phyloP scores from a whole-genome alignment of 2,113 vertebrate species.

The Lethenteron reissneri region DNA sequence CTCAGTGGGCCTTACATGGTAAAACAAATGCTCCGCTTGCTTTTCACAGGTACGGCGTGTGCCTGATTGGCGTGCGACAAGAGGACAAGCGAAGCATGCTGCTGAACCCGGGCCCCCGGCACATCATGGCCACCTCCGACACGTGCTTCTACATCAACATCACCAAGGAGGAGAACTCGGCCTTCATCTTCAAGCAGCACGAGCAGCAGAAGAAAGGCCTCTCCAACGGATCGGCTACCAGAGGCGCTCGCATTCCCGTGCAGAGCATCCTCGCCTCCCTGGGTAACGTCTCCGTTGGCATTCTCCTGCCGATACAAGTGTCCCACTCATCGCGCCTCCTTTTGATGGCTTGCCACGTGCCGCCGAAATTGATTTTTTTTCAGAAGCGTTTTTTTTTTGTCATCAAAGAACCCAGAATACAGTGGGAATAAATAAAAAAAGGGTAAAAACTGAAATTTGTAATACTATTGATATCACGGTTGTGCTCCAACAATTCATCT shows the following conservation, averaged over 20 bases:
- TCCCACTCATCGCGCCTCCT: too few relatives aligned
- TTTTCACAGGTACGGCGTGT: slow-evolving; percentile 33
- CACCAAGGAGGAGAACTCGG: slow-evolving; percentile 49
- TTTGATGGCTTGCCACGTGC: too few relatives aligned
- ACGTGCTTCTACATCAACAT: slow-evolving; percentile 51
- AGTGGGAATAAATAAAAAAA: neutral
- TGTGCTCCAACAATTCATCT: too few relatives aligned
- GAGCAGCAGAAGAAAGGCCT: slow-evolving; percentile 22
- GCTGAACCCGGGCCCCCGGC: slow-evolving; percentile 38
- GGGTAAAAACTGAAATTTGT: neutral
- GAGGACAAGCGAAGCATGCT: slow-evolving; percentile 39
- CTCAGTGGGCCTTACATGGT: too few relatives aligned
- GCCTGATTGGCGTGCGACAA: slow-evolving; percentile 35
- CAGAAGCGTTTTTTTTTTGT: too few relatives aligned
- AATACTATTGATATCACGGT: too few relatives aligned
- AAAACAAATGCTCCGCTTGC: too few relatives aligned
- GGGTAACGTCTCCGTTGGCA: slow-evolving; percentile 21
- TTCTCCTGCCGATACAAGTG: too few relatives aligned
- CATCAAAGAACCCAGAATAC: too few relatives aligned
- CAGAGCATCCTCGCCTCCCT: slow-evolving; percentile 54
- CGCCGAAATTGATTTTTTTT: too few relatives aligned
- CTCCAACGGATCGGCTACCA: slow-evolving; percentile 32
- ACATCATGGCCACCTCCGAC: slow-evolving; percentile 41
- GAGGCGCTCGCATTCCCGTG: slow-evolving; percentile 38
- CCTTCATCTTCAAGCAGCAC: slow-evolving; percentile 33